phyloP scores from a whole-genome alignment of 2,888 invertebrate species.

The Vandiemenella viatica region DNA sequence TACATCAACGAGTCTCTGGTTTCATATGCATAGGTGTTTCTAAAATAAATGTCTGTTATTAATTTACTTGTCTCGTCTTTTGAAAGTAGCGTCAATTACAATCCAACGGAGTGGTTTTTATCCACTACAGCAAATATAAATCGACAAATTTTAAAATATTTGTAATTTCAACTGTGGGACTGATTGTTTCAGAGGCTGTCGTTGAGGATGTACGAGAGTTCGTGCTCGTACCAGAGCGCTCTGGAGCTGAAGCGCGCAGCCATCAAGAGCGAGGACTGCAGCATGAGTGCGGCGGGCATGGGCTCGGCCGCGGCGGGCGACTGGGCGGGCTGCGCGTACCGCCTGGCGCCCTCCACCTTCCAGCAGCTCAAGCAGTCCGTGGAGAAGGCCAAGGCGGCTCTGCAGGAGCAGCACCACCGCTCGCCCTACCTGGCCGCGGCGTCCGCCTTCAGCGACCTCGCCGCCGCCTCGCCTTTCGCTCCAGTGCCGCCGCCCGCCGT shows the following conservation, averaged over 20 bases:
- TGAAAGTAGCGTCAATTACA: too few relatives aligned
- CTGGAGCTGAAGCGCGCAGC: background rate
- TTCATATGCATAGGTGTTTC: too few relatives aligned
- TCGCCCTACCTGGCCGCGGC: constrained; percentile 53
- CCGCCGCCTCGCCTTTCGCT: constrained; percentile 22
- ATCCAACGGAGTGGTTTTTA: too few relatives aligned
- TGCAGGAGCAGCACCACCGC: constrained; percentile 64
- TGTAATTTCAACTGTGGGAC: too few relatives aligned
- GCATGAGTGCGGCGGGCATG: background rate
- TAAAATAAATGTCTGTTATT: too few relatives aligned
- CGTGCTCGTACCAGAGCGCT: constrained; percentile 64
- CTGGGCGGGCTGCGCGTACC: constrained; percentile 40
- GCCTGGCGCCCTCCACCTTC: constrained; percentile 69
- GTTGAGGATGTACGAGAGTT: constrained; percentile 94
- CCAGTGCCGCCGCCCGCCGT: constrained; percentile 6
- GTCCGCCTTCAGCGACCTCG: constrained; percentile 50
- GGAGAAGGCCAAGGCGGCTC: constrained; percentile 76
- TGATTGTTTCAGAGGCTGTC: too few relatives aligned
- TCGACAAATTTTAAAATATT: too few relatives aligned
- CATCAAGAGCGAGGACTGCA: background rate
- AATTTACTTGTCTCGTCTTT: too few relatives aligned
- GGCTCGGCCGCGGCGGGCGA: constrained; percentile 16
- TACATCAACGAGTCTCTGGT: too few relatives aligned
- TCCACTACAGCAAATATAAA: too few relatives aligned
- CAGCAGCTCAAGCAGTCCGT: constrained; percentile 81